These are phyloP conservation scores for Mormyrops attenuatus DNA, from an alignment of 2,797 vertebrate genomes.

Conservation along the genomic window DNA sequence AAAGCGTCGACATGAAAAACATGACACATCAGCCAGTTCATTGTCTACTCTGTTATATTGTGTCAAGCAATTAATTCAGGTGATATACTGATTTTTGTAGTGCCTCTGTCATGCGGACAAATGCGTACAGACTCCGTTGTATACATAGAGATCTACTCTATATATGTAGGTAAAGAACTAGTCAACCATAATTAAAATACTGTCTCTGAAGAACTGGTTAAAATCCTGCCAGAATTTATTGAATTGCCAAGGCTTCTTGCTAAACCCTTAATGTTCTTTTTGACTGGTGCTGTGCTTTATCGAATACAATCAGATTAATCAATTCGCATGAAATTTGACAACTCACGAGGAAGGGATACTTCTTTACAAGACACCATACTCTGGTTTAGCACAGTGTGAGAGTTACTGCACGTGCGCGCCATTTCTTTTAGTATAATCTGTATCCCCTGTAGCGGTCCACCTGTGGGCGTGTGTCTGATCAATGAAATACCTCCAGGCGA, in stretches of 20 bases:
- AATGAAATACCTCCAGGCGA: conserved; percentile 20
- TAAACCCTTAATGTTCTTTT: not conserved
- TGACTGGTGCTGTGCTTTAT: not conserved
- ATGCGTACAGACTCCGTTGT: not conserved
- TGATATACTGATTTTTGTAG: not conserved
- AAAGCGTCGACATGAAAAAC: not conserved
- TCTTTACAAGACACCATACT: not conserved
- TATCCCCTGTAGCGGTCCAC: not conserved
- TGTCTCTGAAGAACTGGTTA: not conserved
- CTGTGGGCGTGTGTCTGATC: conserved; percentile 22
- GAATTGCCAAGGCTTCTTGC: not conserved
- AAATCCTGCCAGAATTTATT: not conserved
- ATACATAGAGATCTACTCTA: not conserved
- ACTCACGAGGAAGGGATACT: not conserved
- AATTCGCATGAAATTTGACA: not conserved
- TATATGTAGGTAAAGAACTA: not conserved
- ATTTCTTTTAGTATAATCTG: not conserved
- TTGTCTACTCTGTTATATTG: not conserved
- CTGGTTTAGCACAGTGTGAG: not conserved
- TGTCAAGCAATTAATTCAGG: not conserved
- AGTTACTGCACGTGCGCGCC: not conserved
- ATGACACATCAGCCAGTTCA: not conserved
- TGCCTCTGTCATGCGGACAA: not conserved
- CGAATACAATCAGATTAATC: not conserved
- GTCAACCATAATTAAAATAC: not conserved